Base-by-base conservation (phyloP, 2,113 vertebrate genomes). In the Heterotis niloticus region DNA sequence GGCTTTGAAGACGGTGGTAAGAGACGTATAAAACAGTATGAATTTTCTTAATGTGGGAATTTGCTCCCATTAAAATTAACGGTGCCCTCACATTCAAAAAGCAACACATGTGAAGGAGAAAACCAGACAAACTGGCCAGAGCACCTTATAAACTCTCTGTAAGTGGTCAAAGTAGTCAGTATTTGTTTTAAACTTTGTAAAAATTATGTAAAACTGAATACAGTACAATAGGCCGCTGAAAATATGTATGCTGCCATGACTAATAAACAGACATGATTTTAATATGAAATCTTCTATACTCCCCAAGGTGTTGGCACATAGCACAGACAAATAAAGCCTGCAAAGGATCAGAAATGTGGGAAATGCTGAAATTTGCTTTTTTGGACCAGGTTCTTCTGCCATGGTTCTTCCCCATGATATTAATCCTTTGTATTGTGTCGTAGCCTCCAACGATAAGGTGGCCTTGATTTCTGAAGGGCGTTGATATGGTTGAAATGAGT, bases 11-110 rank as follows among this genome's bases (percentile, higher is more conserved):
- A 76, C 78, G 74, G 84, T 88, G 77, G 85, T 80, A 84, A 84
- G 87, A 85, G 87, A 85, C 85, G 84, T 69, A 88, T 92, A 91
- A 92, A 93, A 91, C 91, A 90, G 90, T 89, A 57, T 89, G 91
- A 75, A 86, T 84, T 84, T 86, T 82, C 90, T 90, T 87, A 90
- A 90, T 85, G 88, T 84, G 81, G 85, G 83, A 86, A 91, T 87
- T 57, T 24, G 74, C 75, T 76, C 80, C 83, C 81, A 84, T 87
- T 84, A 87, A 87, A 65, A 84, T 72, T 69, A 84, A 82, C 81
- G 51, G 73, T 26, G 66, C 80, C 79, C 24, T 84, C 85, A 34
- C 70, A 60, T 20, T 67, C 60, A 74, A 67, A 70, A 78, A 76
- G 85, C 81, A 85, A 84, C 76, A 79, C 79, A 54, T 10, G 71